Base-by-base conservation (phyloP, 2,113 vertebrate species). In the Passer domesticus region DNA sequence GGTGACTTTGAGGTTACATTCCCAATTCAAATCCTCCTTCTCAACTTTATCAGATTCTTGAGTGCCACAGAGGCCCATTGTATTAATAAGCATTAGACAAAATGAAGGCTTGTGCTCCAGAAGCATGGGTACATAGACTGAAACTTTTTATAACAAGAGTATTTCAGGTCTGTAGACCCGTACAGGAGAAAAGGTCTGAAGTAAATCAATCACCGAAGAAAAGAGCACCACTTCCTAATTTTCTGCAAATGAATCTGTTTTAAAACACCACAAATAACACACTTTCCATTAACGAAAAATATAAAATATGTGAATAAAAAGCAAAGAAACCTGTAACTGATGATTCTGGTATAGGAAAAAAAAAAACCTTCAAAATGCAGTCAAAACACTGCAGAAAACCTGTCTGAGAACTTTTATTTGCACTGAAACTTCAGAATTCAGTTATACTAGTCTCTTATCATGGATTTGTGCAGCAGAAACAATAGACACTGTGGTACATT, bases 301-400 rank as follows among this genome's bases (percentile, higher is more conserved):
- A 17, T 18, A 22, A 60, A 77, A 69, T 9, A 53, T 1, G 10
- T 13, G 7, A 58, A 74, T n/a, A 2, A 91, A 73, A 83, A 39
- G 20, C 4, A 11, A 11, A 30, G 8, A 9, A 27, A 52, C 31
- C 3, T 22, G 1, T 28, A 58, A 81, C 7, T 35, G 16, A n/a
- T 0, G 3, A 37, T 7, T 3, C 1, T 39, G 3, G 4, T 74
- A 22, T 10, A 11, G 31, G 35, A 37, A 37, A 74, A 64, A 21
- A 41, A 63, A 84, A 87, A 10, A 77, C 10, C 17, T 74, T 67
- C 11, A 72, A 67, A 73, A 81, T 2, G 1, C 16, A 56, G 19
- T 25, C 64, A 60, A 72, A 91, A 5, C 33, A 72, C 20, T 16
- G 31, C 3, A 24, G 19, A 69, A 91, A 87, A 64, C 4, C 30